Evolutionary conservation across 2,888 invertebrate species (phyloP).

Genomic region (Villa cingulata): DNA sequence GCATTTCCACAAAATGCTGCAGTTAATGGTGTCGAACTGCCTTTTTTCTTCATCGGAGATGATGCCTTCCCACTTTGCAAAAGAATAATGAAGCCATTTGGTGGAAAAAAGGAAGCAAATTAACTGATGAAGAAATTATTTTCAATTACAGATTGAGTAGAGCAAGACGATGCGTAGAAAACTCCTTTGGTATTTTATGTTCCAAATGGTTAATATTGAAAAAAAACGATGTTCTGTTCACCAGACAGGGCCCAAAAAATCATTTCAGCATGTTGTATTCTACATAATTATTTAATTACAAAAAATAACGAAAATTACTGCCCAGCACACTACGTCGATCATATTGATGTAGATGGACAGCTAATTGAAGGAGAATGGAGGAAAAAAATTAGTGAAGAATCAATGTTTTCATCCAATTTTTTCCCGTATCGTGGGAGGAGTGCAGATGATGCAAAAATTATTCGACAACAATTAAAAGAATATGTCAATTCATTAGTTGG

Average conservation of each 20-base stretch:
- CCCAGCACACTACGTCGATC: conserved; percentile 1
- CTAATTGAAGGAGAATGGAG: conserved; percentile 9
- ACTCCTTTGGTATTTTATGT: neutral
- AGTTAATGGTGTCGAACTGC: too few species aligned
- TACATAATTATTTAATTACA: conserved; percentile 7
- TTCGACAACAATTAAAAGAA: too few species aligned
- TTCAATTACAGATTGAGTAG: neutral
- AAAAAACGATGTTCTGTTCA: neutral
- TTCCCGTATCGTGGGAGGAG: neutral
- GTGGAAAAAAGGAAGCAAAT: too few species aligned
- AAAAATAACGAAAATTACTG: neutral
- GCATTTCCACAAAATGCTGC: too few species aligned
- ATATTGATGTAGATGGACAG: conserved; percentile 2
- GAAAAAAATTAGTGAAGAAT: neutral
- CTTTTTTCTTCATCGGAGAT: too few species aligned
- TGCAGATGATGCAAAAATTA: neutral
- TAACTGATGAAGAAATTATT: neutral
- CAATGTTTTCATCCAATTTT: too few species aligned
- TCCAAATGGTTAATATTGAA: neutral
- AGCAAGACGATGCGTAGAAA: neutral
- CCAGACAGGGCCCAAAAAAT: too few species aligned
- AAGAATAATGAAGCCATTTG: too few species aligned
- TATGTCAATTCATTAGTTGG: too few species aligned
- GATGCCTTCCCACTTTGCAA: too few species aligned
- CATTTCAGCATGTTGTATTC: conserved; percentile 4